phyloP scores from a whole-genome alignment of 2,113 vertebrate species.

The Bothrops jararaca region DNA sequence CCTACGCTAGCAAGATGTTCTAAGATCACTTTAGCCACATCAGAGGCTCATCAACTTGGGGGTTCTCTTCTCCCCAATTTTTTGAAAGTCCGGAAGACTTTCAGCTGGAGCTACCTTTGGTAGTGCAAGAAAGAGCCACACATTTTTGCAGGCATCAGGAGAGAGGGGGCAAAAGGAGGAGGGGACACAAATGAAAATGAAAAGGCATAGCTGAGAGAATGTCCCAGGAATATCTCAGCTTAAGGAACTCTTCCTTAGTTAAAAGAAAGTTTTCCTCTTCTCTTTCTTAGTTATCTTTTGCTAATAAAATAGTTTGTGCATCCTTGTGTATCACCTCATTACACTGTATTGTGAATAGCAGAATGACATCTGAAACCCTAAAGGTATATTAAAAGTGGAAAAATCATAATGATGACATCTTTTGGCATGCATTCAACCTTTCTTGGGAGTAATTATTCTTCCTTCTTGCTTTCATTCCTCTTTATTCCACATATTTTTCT shows the following conservation, averaged over 20 bases:
- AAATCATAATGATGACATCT: conserved; percentile 5
- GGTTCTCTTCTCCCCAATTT: no score
- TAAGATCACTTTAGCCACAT: neutral
- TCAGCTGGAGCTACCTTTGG: neutral
- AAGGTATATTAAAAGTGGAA: conserved; percentile 56
- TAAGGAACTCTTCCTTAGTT: conserved; percentile 47
- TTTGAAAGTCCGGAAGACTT: no score
- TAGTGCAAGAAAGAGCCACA: neutral
- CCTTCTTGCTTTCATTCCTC: conserved; percentile 54
- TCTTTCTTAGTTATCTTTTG: conserved; percentile 48
- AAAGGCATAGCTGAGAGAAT: conserved; percentile 42
- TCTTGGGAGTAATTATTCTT: conserved; percentile 47
- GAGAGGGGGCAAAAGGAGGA: neutral
- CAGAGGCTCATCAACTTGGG: neutral
- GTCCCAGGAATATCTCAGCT: conserved; percentile 42
- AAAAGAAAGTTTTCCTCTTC: conserved; percentile 29
- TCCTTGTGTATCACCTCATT: conserved; percentile 55
- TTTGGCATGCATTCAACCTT: conserved; percentile 20
- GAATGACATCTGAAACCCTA: conserved; percentile 56
- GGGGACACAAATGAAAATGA: conserved; percentile 35
- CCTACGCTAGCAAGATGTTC: neutral
- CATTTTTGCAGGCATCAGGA: no score
- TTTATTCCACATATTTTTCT: conserved; percentile 16
- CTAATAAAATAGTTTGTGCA: conserved; percentile 58
- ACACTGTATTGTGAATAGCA: conserved; percentile 44